Base-by-base conservation (phyloP, 2,888 invertebrate genomes). In the Entomobrya proxima region DNA sequence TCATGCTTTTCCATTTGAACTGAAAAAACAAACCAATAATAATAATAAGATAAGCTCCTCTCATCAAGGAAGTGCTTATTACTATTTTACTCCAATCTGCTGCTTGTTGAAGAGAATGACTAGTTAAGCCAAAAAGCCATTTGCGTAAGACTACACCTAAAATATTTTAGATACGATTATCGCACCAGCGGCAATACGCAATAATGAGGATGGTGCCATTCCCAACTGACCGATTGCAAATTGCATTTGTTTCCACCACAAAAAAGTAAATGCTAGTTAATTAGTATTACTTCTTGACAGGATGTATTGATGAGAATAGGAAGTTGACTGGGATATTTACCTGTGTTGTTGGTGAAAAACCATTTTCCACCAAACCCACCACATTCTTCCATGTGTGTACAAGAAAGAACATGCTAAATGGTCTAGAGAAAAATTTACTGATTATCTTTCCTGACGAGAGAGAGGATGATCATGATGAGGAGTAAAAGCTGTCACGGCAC, bases 271-370 rank as follows among this genome's bases (percentile, higher is more conserved):
- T 55, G 9, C 55, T 55, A 11, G 18, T n/a, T 67, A 76, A 52
- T 55, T 76, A 50, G 35, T 76, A 37, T 76, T 21, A 15, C 24
- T 55, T 50, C 32, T 55, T 55, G 76, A 76, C 76, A 76, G 76
- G 76, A 76, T 37, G 76, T 55, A 55, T 50, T 55, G 76, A 76
- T 32, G 76, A 40, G 76, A 37, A 18, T 55, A 76, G 76, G 76
- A 76, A 76, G 76, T 50, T 74, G 13, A 11, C 32, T 47, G 30
- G 9, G 21, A 11, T 47, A 74, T 50, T 74, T 37, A 32, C 37
- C 40, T 37, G 40, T 50, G 30, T 61, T 52, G 67, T 21, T 64
- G 64, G 32, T 11, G 35, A 40, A 69, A 72, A 44, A 72, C n/a
- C 50, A 21, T 15, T 69, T 74, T 74, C 61, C 61, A 32, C 3